phyloP scores from a whole-genome alignment of 2,888 invertebrate species.

The Notodonta dromedarius region DNA sequence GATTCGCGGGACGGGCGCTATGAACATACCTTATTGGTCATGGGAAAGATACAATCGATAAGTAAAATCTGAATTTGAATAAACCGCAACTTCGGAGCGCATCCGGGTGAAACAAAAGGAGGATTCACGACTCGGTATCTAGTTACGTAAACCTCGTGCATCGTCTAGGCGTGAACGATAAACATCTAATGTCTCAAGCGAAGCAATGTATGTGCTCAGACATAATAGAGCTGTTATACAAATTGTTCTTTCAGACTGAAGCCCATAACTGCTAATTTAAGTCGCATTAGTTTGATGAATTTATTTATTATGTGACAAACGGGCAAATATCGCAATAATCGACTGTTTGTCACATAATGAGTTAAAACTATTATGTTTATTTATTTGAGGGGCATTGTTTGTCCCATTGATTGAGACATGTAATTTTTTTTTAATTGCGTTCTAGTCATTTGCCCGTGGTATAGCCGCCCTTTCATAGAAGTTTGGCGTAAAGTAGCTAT shows the following conservation, averaged over 20 bases:
- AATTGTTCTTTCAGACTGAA: slow-evolving; percentile 21
- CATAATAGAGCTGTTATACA: slow-evolving; percentile 18
- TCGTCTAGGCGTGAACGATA: slow-evolving; percentile 53
- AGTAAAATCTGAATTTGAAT: slow-evolving; percentile 36
- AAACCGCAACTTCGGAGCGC: slow-evolving; percentile 34
- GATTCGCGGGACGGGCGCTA: slow-evolving; percentile 43
- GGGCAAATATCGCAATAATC: no score
- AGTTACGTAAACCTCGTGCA: slow-evolving; percentile 36
- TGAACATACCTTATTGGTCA: slow-evolving; percentile 52
- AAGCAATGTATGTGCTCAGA: slow-evolving; percentile 24
- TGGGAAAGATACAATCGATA: slow-evolving; percentile 52
- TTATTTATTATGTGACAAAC: no score
- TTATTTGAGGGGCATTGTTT: no score
- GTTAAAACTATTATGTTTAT: no score
- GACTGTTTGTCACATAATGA: no score
- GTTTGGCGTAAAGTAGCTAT: no score
- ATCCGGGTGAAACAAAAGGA: slow-evolving; percentile 38
- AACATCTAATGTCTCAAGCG: slow-evolving; percentile 39
- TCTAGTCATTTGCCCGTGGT: no score
- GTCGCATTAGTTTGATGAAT: slow-evolving; percentile 6
- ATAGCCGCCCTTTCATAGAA: no score
- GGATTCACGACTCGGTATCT: slow-evolving; percentile 24
- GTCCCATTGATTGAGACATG: no score
- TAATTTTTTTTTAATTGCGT: no score
- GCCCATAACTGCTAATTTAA: not conserved